A percentile compares a stretch with the other conserved stretches of the same genome.
These are phyloP conservation scores for Vollenhovia emeryi DNA, from an alignment of 1,140 invertebrate genomes.

Conservation along the genomic window DNA sequence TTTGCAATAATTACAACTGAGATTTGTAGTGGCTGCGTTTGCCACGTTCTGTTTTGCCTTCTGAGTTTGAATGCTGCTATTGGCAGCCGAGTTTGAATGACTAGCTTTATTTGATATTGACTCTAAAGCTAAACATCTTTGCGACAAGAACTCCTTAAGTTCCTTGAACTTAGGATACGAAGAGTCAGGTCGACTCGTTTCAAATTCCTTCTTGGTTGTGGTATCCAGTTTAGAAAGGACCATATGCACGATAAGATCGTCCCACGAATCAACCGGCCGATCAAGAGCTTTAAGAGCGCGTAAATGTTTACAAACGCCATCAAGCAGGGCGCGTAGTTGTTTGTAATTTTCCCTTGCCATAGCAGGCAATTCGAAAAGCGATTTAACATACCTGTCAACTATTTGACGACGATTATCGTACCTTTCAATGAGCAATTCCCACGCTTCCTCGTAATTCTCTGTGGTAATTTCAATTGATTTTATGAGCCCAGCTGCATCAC, in stretches of 20 bases:
- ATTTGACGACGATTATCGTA: not conserved
- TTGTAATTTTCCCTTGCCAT: not conserved
- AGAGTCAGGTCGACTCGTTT: not conserved
- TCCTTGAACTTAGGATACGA: not conserved
- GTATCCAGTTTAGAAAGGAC: not conserved
- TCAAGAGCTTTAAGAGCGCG: not conserved
- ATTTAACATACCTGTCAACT: not conserved
- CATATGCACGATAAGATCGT: not conserved
- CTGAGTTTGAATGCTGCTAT: no score
- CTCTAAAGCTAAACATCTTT: no score
- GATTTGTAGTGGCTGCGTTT: no score
- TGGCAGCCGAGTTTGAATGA: no score
- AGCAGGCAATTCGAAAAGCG: not conserved
- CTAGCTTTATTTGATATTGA: no score
- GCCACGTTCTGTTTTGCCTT: no score
- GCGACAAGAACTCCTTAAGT: no score
- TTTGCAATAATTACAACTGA: no score
- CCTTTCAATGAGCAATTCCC: not conserved
- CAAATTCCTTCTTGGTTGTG: not conserved
- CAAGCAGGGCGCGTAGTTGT: not conserved
- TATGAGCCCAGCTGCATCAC: not conserved
- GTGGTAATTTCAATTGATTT: not conserved
- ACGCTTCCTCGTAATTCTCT: not conserved
- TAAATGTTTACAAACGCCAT: not conserved
- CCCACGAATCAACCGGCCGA: not conserved